Evolutionary conservation across 2,888 invertebrate species (phyloP).

Genomic region (Cantharis rufa): DNA sequence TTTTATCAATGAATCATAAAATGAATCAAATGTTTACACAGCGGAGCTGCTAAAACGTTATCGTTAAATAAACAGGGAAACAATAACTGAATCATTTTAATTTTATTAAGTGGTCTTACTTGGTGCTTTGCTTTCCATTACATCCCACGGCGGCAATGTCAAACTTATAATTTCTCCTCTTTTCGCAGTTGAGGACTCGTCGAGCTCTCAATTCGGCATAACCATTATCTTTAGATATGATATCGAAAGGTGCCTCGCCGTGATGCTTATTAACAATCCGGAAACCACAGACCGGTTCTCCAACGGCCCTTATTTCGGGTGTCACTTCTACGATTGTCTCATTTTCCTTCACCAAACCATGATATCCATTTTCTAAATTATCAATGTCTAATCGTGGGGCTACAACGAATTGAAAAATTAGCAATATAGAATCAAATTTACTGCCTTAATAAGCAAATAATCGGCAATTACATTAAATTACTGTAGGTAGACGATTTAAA

Average conservation of each 20-base stretch:
- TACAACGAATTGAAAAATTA: constrained; percentile 52
- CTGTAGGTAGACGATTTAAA: background rate
- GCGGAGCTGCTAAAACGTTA: background rate
- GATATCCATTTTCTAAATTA: constrained; percentile 86
- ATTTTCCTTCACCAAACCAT: constrained; percentile 90
- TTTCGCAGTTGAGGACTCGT: constrained; percentile 88
- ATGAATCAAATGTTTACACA: constrained; percentile 5
- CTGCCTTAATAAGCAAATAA: background rate
- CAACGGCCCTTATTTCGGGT: constrained; percentile 84
- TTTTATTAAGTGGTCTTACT: constrained; percentile 47
- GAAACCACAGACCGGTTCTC: constrained; percentile 79
- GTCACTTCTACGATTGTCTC: constrained; percentile 91
- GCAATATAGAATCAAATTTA: background rate
- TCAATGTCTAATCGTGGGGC: constrained; percentile 76
- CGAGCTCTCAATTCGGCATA: constrained; percentile 84
- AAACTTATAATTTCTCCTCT: constrained; percentile 92
- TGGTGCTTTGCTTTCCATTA: constrained; percentile 71
- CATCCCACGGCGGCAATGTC: constrained; percentile 94
- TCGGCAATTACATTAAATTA: background rate
- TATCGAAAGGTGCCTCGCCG: constrained; percentile 86
- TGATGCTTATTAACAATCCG: constrained; percentile 90
- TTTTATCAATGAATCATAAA: constrained; percentile 1
- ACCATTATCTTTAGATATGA: constrained; percentile 60
- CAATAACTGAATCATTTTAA: background rate
- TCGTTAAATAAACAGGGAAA: background rate